Base-by-base conservation (phyloP, 2,797 vertebrate species). In the Sebastes paucispinis region DNA sequence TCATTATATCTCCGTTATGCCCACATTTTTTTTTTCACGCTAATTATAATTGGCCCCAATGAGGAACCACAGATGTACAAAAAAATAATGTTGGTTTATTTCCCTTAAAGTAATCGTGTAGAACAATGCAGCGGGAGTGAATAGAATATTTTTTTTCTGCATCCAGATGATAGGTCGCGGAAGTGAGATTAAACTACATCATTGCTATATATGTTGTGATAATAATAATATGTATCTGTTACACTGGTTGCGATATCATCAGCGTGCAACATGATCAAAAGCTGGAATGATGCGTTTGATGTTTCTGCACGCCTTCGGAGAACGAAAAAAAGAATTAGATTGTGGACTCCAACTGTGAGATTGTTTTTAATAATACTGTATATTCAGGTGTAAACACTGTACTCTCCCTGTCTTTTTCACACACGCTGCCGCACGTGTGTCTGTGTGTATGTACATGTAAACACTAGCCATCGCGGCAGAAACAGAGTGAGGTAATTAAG, bases 241-340 rank as follows among this genome's bases (percentile, higher is more conserved):
- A 47, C 54, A 27, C 73, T 22, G 52, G 47, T 27, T 77, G 79
- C 39, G 60, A 27, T 86, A 62, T 77, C 60, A 79, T 73, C 69
- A 47, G 59, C 24, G 71, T 73, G 70, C 66, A 77, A 65, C 68
- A 58, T 54, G 86, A 92, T 91, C 90, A 92, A 91, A 91, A 82
- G 89, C 82, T 22, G 27, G n/a, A 52, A 52, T 68, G 69, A 73
- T 67, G 57, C 22, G 81, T 91, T 92, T 92, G 88, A 92, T 86
- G 81, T 89, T 68, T 31, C 70, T 47, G 32, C 39, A 5, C 70
- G 77, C 71, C 73, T 60, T 64, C 79, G 3, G 70, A 83, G 80
- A 79, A 73, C 62, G 71, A 1, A n/a, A 72, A 20, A 75, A 74
- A 52, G 34, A 84, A 70, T 77, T 6, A 27, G 55, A 83, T 75